phyloP scores from a whole-genome alignment of 2,113 vertebrate species.

The Cyanocitta stelleri region DNA sequence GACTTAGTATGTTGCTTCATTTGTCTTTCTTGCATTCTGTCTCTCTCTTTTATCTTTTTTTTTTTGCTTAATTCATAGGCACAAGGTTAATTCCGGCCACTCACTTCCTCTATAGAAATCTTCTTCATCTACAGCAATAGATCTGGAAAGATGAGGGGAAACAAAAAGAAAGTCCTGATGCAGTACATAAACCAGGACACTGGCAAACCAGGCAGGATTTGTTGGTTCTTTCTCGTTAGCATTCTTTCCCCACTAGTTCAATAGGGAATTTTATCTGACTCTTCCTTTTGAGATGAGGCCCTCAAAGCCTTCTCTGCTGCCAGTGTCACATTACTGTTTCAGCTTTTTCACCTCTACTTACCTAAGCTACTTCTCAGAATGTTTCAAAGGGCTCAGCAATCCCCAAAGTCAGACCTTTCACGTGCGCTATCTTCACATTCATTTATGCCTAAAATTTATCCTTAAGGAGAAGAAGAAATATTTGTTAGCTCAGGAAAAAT shows the following conservation, averaged over 20 bases:
- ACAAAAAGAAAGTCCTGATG: background rate
- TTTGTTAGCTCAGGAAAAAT: background rate
- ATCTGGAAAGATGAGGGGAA: background rate
- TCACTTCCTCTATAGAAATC: background rate
- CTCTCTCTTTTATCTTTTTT: background rate
- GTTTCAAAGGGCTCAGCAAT: background rate
- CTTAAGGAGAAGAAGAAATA: background rate
- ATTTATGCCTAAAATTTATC: background rate
- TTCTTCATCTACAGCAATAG: background rate
- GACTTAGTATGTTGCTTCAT: background rate
- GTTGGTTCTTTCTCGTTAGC: background rate
- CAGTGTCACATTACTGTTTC: background rate
- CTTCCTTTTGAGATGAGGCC: background rate
- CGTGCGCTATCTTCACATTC: background rate
- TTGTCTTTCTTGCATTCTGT: background rate
- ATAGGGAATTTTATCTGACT: background rate
- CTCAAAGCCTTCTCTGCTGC: background rate
- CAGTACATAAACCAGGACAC: background rate
- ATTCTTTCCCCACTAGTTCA: background rate
- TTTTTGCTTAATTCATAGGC: background rate
- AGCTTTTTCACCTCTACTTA: background rate
- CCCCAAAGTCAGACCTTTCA: background rate
- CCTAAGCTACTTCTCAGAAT: background rate
- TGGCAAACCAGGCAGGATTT: background rate
- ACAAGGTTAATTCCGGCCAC: background rate